Evolutionary conservation across 2,888 invertebrate species (phyloP).

Genomic region (Hecatera dysodea): DNA sequence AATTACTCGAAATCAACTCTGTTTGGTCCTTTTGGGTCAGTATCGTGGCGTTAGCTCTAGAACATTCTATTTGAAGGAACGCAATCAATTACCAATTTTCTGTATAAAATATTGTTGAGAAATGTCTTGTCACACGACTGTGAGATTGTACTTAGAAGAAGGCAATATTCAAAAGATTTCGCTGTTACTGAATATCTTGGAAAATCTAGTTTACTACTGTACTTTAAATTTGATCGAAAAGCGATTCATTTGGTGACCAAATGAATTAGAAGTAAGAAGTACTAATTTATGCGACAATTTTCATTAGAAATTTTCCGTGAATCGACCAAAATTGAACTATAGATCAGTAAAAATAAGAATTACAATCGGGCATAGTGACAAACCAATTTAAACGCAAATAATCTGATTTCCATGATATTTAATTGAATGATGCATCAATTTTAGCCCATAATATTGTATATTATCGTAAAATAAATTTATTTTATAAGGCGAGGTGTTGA

Average conservation of each 20-base stretch:
- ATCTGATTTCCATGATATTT: slow-evolving; percentile 26
- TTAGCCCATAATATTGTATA: slow-evolving; percentile 18
- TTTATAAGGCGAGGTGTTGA: slow-evolving; percentile 36
- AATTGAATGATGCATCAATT: neutral
- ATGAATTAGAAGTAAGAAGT: too few species aligned
- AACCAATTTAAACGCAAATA: neutral
- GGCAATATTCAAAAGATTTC: neutral
- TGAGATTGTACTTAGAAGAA: neutral
- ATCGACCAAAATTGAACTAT: too few species aligned
- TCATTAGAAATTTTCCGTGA: neutral
- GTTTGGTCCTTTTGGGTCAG: too few species aligned
- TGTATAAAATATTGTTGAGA: too few species aligned
- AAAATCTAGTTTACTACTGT: neutral
- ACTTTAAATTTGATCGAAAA: neutral
- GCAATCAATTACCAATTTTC: too few species aligned
- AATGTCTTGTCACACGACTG: neutral
- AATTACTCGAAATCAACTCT: too few species aligned
- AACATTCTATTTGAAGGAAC: too few species aligned
- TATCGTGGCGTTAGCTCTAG: too few species aligned
- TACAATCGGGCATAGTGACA: neutral
- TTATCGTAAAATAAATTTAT: slow-evolving; percentile 27
- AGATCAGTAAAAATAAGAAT: too few species aligned
- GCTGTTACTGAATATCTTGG: neutral
- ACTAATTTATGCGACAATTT: neutral
- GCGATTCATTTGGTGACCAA: neutral